Percentiles rank a stretch among this genome's conserved stretches.
These are phyloP conservation scores for Varanus salvator DNA, from an alignment of 2,113 vertebrate genomes.

Conservation along the genomic window DNA sequence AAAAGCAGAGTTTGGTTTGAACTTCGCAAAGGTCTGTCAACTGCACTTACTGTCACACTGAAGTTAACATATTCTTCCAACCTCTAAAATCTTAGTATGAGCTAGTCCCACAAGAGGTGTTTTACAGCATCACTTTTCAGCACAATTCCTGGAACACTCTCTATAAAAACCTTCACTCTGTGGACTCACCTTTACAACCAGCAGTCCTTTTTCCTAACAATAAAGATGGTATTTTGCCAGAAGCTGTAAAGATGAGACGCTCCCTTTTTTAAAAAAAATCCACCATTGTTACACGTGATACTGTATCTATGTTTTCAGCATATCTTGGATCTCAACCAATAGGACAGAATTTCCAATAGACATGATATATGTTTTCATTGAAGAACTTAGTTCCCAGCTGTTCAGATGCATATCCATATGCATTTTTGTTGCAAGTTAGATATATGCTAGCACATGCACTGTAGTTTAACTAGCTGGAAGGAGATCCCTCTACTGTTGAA, in stretches of 20 bases:
- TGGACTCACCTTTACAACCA: neutral
- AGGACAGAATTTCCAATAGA: accelerated
- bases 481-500: neutral
- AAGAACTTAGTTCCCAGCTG: neutral
- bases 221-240: neutral
- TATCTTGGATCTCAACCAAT: neutral
- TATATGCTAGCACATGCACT: accelerated
- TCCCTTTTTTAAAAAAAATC: neutral
- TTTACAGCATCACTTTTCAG: neutral
- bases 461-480: neutral
- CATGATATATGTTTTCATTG: neutral
- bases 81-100: neutral
- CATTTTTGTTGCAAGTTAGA: neutral
- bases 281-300: neutral
- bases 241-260: neutral
- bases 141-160: neutral
- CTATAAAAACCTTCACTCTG: neutral
- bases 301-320: neutral
- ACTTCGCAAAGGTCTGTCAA: conserved; percentile 13
- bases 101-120: neutral
- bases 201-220: neutral
- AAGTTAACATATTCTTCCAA: neutral
- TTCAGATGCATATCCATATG: accelerated
- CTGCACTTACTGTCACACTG: conserved; percentile 6
- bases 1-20: conserved; percentile 31